Conservation (phyloP, 2,113 vertebrate species). For the Bubo scandiacus region DNA sequence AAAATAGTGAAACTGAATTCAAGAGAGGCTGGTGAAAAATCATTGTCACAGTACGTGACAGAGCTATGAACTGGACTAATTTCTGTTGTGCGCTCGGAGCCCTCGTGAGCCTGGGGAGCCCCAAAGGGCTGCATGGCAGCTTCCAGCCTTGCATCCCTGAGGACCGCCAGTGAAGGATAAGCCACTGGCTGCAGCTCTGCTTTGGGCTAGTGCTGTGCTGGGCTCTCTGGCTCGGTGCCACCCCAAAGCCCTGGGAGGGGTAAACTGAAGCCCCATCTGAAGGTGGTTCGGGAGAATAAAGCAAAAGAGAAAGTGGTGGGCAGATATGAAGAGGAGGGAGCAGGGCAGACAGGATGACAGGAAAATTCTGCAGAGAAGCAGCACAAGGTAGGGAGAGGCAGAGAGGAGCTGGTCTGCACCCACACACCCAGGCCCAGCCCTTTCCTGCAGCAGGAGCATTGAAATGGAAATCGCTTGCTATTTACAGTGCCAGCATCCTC, state of each 20-base stretch:
- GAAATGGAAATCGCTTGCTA: slow-evolving; percentile 29
- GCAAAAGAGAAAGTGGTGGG: not conserved
- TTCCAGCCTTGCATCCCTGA: not conserved
- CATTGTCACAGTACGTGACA: not conserved
- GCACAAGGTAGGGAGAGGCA: not conserved
- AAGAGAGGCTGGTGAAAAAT: not conserved
- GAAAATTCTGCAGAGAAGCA: not conserved
- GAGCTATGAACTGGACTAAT: not conserved
- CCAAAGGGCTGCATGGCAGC: not conserved
- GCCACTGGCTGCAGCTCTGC: not conserved
- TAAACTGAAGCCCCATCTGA: not conserved
- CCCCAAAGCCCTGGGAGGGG: not conserved
- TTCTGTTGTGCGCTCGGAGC: not conserved
- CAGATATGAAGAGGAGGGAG: not conserved
- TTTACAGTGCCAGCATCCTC: not conserved
- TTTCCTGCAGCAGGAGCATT: not conserved
- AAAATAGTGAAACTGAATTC: not conserved
- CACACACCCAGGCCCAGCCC: not conserved
- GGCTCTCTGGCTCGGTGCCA: not conserved
- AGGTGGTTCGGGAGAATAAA: not conserved
- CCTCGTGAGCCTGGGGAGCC: accelerated
- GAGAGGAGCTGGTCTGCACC: not conserved
- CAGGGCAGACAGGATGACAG: not conserved
- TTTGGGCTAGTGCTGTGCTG: not conserved
- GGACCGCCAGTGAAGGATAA: not conserved